Conservation (phyloP, 2,113 vertebrate genomes). For the human region GRCh38 chr9:132403001-132403500, state of each 20-base stretch:
- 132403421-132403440: not conserved
- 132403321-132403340: accelerated
- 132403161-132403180: not conserved
- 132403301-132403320: not conserved
- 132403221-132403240: not conserved
- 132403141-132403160: not conserved
- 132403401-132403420: not conserved
- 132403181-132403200: not conserved
- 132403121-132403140: too few species aligned
- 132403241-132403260: not conserved
- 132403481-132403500: not conserved
- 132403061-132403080: too few species aligned
- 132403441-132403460: not conserved
- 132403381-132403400: too few species aligned
- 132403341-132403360: not conserved
- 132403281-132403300: too few species aligned
- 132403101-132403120: too few species aligned
- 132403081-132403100: too few species aligned
- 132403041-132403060: too few species aligned
- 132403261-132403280: not conserved
- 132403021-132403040: too few species aligned
- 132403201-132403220: not conserved
- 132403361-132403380: not conserved
- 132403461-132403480: not conserved
- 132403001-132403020: accelerated